Conservation (phyloP, 2,797 vertebrate species). For the Gadopsis marmoratus region DNA sequence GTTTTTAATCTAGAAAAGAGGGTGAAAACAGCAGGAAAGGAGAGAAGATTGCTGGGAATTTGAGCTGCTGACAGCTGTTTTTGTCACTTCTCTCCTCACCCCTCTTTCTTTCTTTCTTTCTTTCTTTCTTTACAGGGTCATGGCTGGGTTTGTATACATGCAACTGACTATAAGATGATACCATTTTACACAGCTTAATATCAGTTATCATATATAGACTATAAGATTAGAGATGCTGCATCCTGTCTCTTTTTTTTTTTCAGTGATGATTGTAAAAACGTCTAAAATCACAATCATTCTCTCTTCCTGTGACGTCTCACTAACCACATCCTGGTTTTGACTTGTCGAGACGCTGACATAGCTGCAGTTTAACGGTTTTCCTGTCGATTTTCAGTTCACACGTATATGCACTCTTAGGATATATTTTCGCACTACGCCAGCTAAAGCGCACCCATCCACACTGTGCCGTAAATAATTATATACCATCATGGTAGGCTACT, state of each 20-base stretch:
- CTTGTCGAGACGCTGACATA: conserved; percentile 59
- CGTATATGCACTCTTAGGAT: conserved; percentile 12
- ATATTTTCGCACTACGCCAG: conserved; percentile 20
- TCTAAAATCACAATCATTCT: conserved; percentile 64
- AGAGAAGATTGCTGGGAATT: conserved; percentile 71
- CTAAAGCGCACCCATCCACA: conserved; percentile 20
- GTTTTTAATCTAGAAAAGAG: conserved; percentile 78
- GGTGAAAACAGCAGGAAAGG: conserved; percentile 73
- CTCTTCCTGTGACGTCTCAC: conserved; percentile 75
- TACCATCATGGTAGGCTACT: conserved; percentile 87
- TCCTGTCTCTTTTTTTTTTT: conserved; percentile 10
- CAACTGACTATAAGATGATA: background rate
- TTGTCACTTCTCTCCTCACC: conserved; percentile 59
- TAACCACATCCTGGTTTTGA: conserved; percentile 87
- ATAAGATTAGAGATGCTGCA: conserved; percentile 12
- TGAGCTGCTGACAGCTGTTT: conserved; percentile 72
- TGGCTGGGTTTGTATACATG: conserved; percentile 2
- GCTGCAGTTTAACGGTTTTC: conserved; percentile 72
- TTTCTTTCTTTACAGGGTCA: conserved; percentile 12
- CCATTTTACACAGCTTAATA: conserved; percentile 4
- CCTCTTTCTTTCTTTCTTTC: conserved; percentile 17
- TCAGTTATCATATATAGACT: background rate
- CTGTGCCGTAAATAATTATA: conserved; percentile 59
- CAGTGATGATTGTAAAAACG: conserved; percentile 25
- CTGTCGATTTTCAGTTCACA: conserved; percentile 65